Conservation (phyloP, 1,140 invertebrate species). For the Drosophila baimaii region DNA sequence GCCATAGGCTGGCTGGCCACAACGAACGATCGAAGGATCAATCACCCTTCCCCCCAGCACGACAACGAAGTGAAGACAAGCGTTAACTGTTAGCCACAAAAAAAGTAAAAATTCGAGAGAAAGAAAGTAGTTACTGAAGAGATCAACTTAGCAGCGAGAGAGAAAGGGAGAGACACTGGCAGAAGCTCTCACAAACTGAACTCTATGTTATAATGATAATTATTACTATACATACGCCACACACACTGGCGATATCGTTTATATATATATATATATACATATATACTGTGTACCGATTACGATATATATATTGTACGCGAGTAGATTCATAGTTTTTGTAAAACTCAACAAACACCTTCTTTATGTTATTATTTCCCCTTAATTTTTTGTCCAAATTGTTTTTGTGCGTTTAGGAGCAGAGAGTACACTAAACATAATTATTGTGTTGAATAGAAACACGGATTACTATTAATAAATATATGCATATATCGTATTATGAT, state of each 20-base stretch:
- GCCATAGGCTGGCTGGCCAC: conserved; percentile 38
- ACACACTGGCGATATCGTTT: conserved; percentile 51
- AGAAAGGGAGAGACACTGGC: conserved; percentile 17
- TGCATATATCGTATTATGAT: conserved; percentile 79
- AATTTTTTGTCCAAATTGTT: conserved; percentile 65
- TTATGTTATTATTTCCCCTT: conserved; percentile 50
- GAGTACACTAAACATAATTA: conserved; percentile 38
- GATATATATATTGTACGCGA: conserved; percentile 63
- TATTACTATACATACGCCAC: conserved; percentile 69
- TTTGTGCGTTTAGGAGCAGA: conserved; percentile 38
- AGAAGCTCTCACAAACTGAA: conserved; percentile 54
- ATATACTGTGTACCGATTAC: conserved; percentile 63
- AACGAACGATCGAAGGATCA: conserved; percentile 42
- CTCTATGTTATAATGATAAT: conserved; percentile 79
- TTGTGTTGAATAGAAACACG: conserved; percentile 18
- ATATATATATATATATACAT: conserved; percentile 47
- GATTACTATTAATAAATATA: conserved; percentile 40
- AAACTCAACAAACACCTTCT: conserved; percentile 45
- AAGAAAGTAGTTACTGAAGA: conserved; percentile 41
- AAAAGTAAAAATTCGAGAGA: conserved; percentile 33
- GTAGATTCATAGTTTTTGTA: conserved; percentile 65
- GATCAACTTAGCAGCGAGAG: conserved; percentile 20
- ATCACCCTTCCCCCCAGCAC: no score
- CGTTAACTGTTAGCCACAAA: conserved; percentile 54
- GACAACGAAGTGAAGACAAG: conserved; percentile 50